Evolutionary conservation across 2,113 vertebrate genomes (phyloP).

Genomic region (Tragelaphus imberbis): DNA sequence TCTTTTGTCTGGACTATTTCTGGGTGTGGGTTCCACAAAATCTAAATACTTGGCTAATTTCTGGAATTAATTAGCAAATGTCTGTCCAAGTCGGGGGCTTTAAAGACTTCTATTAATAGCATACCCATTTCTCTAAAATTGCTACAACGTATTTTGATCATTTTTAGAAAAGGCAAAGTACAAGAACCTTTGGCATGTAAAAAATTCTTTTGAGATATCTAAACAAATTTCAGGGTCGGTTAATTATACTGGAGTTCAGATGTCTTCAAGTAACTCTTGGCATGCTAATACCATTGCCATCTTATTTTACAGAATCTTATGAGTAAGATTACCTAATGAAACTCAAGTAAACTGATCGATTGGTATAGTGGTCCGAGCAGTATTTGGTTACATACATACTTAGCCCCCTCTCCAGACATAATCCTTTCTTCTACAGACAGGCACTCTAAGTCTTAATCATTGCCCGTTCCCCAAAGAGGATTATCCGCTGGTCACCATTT

Average conservation of each 20-base stretch:
- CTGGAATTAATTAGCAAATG: slow-evolving; percentile 39
- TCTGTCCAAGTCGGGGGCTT: not conserved
- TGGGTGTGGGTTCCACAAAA: not conserved
- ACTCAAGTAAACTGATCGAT: not conserved
- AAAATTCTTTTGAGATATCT: slow-evolving; percentile 16
- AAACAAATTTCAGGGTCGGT: not conserved
- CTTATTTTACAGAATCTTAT: slow-evolving; percentile 4
- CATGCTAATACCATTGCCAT: not conserved
- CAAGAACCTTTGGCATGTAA: not conserved
- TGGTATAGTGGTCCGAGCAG: not conserved
- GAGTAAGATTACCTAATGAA: not conserved
- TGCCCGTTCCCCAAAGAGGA: not conserved
- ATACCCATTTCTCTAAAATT: slow-evolving; percentile 11
- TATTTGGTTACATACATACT: not conserved
- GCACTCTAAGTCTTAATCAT: not conserved
- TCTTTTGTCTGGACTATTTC: not conserved
- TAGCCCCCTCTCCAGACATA: not conserved
- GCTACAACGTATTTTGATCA: slow-evolving; percentile 20
- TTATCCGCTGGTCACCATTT: not conserved
- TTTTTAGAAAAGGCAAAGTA: slow-evolving; percentile 43
- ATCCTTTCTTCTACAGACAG: slow-evolving; percentile 2
- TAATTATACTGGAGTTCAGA: slow-evolving; percentile 32
- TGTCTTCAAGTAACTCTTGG: slow-evolving; percentile 30
- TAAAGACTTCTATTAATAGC: slow-evolving; percentile 17
- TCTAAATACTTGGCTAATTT: slow-evolving; percentile 12